A percentile compares a stretch with the other conserved stretches of the same genome.
These are phyloP conservation scores for Trachelus iudaicus DNA, from an alignment of 2,888 invertebrate species.

Conservation along the genomic window DNA sequence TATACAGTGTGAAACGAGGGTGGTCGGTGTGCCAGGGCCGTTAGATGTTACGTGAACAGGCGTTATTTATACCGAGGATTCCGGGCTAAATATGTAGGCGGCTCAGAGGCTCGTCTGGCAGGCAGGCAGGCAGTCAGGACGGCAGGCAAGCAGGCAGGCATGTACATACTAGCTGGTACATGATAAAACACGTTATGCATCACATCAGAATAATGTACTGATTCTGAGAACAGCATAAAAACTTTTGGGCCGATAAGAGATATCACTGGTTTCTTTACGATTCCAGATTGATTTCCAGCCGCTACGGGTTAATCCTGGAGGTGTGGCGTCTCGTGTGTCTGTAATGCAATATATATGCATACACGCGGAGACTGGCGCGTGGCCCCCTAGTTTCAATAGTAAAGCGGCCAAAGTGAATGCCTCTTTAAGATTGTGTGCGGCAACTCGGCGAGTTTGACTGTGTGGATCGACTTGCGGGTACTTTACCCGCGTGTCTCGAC, in stretches of 20 bases:
- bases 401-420: not conserved
- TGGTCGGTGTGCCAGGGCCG: conserved; percentile 10
- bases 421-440: not conserved
- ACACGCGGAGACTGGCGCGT: not conserved
- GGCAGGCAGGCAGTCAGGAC: conserved; percentile 5
- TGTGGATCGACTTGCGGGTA: not conserved
- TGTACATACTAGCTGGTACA: conserved; percentile 8
- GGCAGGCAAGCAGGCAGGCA: conserved; percentile 11
- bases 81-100: conserved; percentile 26
- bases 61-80: conserved; percentile 34
- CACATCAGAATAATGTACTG: not conserved
- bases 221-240: not conserved
- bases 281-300: conserved; percentile 5
- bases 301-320: not conserved
- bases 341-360: not conserved
- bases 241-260: not conserved
- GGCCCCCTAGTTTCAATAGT: not conserved
- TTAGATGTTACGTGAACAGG: conserved; percentile 30
- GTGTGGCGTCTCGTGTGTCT: not conserved
- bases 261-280: not conserved
- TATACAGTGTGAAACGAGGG: conserved; percentile 6
- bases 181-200: conserved; percentile 13
- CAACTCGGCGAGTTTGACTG: not conserved
- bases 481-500: not conserved
- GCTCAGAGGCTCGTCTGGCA: not conserved